Evolutionary conservation across 92 coral and sea anemone species (phyloP).

Genomic region (Umimayanthus kanabou): DNA sequence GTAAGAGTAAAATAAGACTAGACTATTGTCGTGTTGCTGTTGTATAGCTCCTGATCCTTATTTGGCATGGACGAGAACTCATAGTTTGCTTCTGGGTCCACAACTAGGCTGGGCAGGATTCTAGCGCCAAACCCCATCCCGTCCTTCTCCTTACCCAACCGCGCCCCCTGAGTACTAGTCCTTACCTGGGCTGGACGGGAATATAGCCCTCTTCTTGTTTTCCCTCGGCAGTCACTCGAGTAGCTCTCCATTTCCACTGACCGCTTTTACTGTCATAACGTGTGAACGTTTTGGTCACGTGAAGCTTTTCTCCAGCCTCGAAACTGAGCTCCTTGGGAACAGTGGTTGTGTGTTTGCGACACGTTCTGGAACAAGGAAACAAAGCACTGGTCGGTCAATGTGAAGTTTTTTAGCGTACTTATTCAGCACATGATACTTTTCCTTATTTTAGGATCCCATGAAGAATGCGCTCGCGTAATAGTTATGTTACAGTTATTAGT

Average conservation of each 20-base stretch:
- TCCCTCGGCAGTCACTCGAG: constrained; percentile 27
- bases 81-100: neutral
- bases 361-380: constrained; percentile 28
- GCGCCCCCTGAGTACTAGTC: neutral
- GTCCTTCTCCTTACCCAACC: neutral
- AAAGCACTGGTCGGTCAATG: neutral
- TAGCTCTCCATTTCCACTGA: constrained; percentile 55
- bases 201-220: constrained; percentile 17
- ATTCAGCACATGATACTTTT: neutral
- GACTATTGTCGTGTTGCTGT: no score
- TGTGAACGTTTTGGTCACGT: constrained; percentile 46
- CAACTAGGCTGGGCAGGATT: neutral
- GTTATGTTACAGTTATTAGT: neutral
- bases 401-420: no score
- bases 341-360: constrained; percentile 34
- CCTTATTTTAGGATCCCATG: neutral
- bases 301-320: constrained; percentile 46
- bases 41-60: no score
- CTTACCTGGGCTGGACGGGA: constrained; percentile 17
- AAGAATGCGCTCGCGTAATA: neutral
- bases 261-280: constrained; percentile 35
- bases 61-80: no score
- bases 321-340: constrained; percentile 36
- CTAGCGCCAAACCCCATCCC: neutral
- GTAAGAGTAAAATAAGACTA: no score